Evolutionary conservation across 2,888 invertebrate species (phyloP).

Genomic region (Acholoe squamosa): DNA sequence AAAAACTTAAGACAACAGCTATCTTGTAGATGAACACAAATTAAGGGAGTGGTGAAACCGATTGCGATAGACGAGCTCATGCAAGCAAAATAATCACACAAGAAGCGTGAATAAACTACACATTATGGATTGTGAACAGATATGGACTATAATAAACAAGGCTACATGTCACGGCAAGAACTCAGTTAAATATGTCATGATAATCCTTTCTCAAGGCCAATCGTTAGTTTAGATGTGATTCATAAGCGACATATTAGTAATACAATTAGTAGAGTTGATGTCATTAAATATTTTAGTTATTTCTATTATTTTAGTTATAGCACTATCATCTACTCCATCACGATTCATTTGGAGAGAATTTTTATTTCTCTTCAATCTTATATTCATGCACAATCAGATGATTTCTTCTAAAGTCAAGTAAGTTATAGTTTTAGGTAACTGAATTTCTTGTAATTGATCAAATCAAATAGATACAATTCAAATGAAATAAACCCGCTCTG

Average conservation of each 20-base stretch:
- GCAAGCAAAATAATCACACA: constrained; percentile 26
- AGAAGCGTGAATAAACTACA: neutral
- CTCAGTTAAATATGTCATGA: neutral
- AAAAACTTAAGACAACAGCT: constrained; percentile 12
- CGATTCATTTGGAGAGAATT: too few relatives aligned
- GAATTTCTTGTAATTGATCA: too few relatives aligned
- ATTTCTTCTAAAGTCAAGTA: too few relatives aligned
- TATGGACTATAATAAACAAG: neutral
- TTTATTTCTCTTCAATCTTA: too few relatives aligned
- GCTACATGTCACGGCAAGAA: neutral
- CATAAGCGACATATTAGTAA: neutral
- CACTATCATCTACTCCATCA: too few relatives aligned
- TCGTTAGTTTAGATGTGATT: neutral
- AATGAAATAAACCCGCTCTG: too few relatives aligned
- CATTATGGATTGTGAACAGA: neutral
- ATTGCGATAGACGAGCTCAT: neutral
- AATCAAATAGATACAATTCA: too few relatives aligned
- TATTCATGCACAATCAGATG: too few relatives aligned
- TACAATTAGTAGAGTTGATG: too few relatives aligned
- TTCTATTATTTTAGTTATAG: too few relatives aligned
- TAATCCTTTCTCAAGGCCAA: constrained; percentile 33
- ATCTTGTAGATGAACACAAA: neutral
- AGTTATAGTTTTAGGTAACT: too few relatives aligned
- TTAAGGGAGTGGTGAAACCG: neutral
- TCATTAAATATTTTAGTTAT: too few relatives aligned